A percentile compares a stretch with the other conserved stretches of the same genome.
Conservation (phyloP, 2,888 invertebrate genomes). For the Melanostoma scalare region DNA sequence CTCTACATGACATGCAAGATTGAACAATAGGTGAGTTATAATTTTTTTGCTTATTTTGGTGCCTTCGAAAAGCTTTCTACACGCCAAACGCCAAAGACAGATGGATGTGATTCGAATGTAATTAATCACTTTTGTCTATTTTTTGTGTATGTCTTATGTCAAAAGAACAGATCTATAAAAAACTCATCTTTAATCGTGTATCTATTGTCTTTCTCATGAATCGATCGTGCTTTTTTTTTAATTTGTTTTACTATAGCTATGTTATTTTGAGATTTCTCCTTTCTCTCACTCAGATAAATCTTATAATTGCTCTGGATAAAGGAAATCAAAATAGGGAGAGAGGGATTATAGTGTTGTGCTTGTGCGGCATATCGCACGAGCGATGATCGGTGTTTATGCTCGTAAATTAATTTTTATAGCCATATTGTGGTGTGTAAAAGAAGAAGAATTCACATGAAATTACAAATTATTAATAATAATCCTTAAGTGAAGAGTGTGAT, state of each 20-base stretch:
- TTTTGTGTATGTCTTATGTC: conserved; percentile 4
- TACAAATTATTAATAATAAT: conserved; percentile 68
- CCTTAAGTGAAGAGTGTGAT: conserved; percentile 56
- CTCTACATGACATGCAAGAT: conserved; percentile 36
- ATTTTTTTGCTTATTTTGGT: conserved; percentile 19
- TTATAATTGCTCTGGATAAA: neutral
- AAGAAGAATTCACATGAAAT: conserved; percentile 53
- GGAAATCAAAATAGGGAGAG: conserved; percentile 25
- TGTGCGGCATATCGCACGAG: conserved; percentile 3
- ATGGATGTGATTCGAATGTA: conserved; percentile 37
- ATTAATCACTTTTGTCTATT: conserved; percentile 38
- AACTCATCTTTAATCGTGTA: neutral
- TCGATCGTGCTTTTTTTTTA: conserved; percentile 45
- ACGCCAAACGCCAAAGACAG: conserved; percentile 22
- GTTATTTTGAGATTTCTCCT: conserved; percentile 1
- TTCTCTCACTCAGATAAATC: conserved; percentile 6
- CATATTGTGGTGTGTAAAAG: conserved; percentile 46
- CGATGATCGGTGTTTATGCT: conserved; percentile 56
- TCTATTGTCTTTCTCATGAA: conserved; percentile 38
- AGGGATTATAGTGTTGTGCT: conserved; percentile 52
- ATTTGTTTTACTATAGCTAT: neutral
- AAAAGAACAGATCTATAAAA: conserved; percentile 10
- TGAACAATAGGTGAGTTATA: conserved; percentile 54
- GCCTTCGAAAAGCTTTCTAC: neutral
- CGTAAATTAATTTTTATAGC: conserved; percentile 66